Base-by-base conservation (phyloP, 2,797 vertebrate species). In the Arnoldichthys spilopterus region DNA sequence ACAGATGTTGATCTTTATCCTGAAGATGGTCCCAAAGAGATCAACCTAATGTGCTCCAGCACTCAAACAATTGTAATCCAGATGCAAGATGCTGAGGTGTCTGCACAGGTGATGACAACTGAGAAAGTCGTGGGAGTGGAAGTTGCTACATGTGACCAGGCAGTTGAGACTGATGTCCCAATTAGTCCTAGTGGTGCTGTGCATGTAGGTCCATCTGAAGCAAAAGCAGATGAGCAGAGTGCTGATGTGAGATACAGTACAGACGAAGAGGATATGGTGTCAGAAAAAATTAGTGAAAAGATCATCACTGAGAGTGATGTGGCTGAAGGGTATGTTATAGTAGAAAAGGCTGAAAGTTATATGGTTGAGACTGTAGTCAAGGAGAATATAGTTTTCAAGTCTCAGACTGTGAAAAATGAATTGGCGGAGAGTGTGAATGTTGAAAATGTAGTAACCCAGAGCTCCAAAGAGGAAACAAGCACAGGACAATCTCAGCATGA, bases 1-100 rank as follows among this genome's bases (percentile, higher is more conserved):
- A 91, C 91, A 64, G 89, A 90, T 0, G 85, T 24, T 72, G 81
- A 0, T 32, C 83, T 62, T 6, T 79, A 81, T 78, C 72, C 56
- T 79, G 66, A 49, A 0, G 0, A 43, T 43, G 83, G 64, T 0
- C 1, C 22, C 0, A 79, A 77, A 73, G 69, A 71, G 7, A 6
- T 1, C 0, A 75, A 86, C 75, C 24, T 40, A 34, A 82, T 66
- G 1, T 86, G 62, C 58, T 82, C 78, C 2, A 80, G 83, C 22
- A 53, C 84, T 54, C 16, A 59, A 76, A 78, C 80, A 2, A 85
- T 77, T 77, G 67, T 61, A 70, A 37, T 83, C 34, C 82, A 82
- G 67, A 79, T 56, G 1, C 37, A 73, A 51, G 83, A 87, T 32
- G 80, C 74, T 34, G 83, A 78, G 58, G 62, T 85, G 0, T 71